Evolutionary conservation across 2,797 vertebrate genomes (phyloP).

Genomic region (Ispidina picta): DNA sequence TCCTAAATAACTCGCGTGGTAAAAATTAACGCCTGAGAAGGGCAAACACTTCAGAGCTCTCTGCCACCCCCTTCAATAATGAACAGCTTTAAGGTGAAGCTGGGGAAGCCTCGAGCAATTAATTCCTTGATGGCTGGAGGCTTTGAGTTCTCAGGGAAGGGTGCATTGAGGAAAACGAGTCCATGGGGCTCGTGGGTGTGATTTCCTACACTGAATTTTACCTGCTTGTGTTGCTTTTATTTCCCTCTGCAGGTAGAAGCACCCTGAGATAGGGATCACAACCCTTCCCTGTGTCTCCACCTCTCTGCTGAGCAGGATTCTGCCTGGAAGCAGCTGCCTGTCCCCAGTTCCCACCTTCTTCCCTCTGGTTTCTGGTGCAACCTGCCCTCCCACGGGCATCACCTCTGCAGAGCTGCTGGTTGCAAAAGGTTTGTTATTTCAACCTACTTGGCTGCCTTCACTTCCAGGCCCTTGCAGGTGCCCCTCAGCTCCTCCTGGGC

Average conservation of each 20-base stretch:
- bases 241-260: neutral
- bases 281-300: accelerated
- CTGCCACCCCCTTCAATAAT: neutral
- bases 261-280: neutral
- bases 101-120: neutral
- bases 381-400: accelerated
- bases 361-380: accelerated
- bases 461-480: neutral
- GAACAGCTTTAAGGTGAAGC: neutral
- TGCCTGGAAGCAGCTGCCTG: neutral
- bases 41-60: neutral
- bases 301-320: neutral
- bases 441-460: neutral
- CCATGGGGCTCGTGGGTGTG: neutral
- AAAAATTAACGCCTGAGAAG: constrained; percentile 1
- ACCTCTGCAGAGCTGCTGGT: neutral
- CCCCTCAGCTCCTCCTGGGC: neutral
- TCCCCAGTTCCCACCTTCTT: neutral
- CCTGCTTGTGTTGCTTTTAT: neutral
- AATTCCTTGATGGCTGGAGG: accelerated
- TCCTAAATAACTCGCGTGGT: neutral
- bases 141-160: neutral
- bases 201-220: neutral
- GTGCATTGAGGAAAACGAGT: accelerated
- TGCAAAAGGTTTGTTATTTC: neutral